Base-by-base conservation (phyloP, 2,888 invertebrate species). In the Pristionchus fissidentatus region DNA sequence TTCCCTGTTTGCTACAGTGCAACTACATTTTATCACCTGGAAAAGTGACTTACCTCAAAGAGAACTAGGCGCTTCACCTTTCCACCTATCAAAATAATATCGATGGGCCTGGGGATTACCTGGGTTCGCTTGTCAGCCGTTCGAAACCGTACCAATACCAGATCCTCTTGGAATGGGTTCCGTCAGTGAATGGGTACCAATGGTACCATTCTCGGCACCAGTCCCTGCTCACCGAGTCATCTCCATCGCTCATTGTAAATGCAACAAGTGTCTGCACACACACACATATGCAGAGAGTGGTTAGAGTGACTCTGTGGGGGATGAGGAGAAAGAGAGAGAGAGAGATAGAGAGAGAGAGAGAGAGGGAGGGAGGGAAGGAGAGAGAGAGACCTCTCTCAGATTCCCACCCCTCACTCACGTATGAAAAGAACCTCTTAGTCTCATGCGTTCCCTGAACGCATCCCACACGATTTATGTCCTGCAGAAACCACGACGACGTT, bases 241-340 rank as follows among this genome's bases (percentile, higher is more conserved):
- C 62, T 60, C 57, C 2, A 32, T 2, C 55, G 38, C 22, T 66
- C 66, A 66, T 66, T 66, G 26, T 29, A 57, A 57, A 57, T 57
- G 60, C 60, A 60, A 60, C 60, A 32, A 60, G 60, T 1, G 3
- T 60, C 29, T n/a, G n/a, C n/a, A n/a, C n/a, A 32, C 3, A 13
- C 62, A 29, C 8, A 35, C 62, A 62, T 35, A 62, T 62, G 62
- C 62, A 62, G 62, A 62, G 62, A 62, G 62, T 62, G 62, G 57
- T 57, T n/a, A 35, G 8, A 15, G n/a, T 4, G 55, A 7, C 46
- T 46, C 46, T 55, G 22, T 55, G 22, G 4, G 3, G 22, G 55
- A 4, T 55, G n/a, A n/a, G n/a, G 13, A 22, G 22, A 19, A 22
- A 15, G 55, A 55, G 55, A 55, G 55, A 55, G 55, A 7, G 22